phyloP scores from a whole-genome alignment of 2,888 invertebrate species.

The Sarcophaga caerulescens region DNA sequence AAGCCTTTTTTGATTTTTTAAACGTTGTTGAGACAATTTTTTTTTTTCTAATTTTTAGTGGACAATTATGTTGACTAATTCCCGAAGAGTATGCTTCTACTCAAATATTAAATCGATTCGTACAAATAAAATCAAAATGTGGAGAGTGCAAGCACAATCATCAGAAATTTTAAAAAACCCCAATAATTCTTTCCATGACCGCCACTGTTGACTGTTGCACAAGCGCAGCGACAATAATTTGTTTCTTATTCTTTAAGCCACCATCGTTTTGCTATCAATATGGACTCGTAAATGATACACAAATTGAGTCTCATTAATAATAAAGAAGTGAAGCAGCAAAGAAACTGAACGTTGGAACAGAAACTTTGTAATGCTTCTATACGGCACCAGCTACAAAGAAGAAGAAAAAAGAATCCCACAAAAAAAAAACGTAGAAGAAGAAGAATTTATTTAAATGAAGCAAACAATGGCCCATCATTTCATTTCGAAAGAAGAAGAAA shows the following conservation, averaged over 20 bases:
- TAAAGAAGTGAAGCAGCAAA: slow-evolving; percentile 10
- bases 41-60: too few relatives aligned
- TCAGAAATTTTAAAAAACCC: too few relatives aligned
- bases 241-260: slow-evolving; percentile 9
- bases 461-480: slow-evolving; percentile 58
- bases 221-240: background rate
- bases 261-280: slow-evolving; percentile 53
- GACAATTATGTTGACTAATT: too few relatives aligned
- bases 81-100: too few relatives aligned
- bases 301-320: slow-evolving; percentile 78
- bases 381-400: slow-evolving; percentile 13
- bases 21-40: too few relatives aligned
- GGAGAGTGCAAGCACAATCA: too few relatives aligned
- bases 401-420: background rate
- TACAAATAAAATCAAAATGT: too few relatives aligned
- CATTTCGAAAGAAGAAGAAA: background rate
- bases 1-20: too few relatives aligned
- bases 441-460: slow-evolving; percentile 65
- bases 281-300: slow-evolving; percentile 79
- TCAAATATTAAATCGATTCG: too few relatives aligned
- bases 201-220: slow-evolving; percentile 14
- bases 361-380: slow-evolving; percentile 1
- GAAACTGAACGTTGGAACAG: slow-evolving; percentile 3
- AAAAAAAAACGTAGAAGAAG: too few relatives aligned
- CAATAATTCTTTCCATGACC: background rate